Evolutionary conservation across 2,113 vertebrate genomes (phyloP).

Genomic region (Epinephelus lanceolatus): DNA sequence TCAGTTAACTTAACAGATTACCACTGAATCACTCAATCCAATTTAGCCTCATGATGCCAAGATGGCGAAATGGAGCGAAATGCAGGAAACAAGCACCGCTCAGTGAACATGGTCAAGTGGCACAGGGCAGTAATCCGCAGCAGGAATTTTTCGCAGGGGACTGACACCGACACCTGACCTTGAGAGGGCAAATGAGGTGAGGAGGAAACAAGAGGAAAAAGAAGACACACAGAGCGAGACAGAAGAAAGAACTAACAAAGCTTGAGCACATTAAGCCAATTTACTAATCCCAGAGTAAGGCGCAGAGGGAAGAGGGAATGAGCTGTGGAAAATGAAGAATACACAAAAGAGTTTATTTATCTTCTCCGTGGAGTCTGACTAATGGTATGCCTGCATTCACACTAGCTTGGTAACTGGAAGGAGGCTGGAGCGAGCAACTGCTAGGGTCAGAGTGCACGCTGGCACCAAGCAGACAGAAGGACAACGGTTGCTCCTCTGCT

Average conservation of each 20-base stretch:
- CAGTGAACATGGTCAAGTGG: conserved; percentile 48
- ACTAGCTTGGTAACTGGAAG: conserved; percentile 50
- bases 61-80: conserved; percentile 74
- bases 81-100: conserved; percentile 45
- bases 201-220: conserved; percentile 20
- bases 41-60: conserved; percentile 78
- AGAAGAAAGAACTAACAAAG: conserved; percentile 46
- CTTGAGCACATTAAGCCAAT: conserved; percentile 59
- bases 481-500: conserved; percentile 51
- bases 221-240: conserved; percentile 21
- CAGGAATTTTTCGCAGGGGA: conserved; percentile 57
- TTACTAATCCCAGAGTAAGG: conserved; percentile 63
- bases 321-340: conserved; percentile 37
- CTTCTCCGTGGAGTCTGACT: conserved; percentile 40
- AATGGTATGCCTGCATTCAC: conserved; percentile 49
- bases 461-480: conserved; percentile 56
- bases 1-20: conserved; percentile 79
- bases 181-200: conserved; percentile 54
- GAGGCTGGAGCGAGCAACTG: conserved; percentile 24
- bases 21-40: conserved; percentile 80
- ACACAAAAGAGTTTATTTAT: conserved; percentile 44
- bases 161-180: conserved; percentile 63
- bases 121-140: conserved; percentile 37
- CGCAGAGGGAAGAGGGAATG: conserved; percentile 31
- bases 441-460: conserved; percentile 56